phyloP scores from a whole-genome alignment of 2,113 vertebrate genomes.

The Varanus salvator region DNA sequence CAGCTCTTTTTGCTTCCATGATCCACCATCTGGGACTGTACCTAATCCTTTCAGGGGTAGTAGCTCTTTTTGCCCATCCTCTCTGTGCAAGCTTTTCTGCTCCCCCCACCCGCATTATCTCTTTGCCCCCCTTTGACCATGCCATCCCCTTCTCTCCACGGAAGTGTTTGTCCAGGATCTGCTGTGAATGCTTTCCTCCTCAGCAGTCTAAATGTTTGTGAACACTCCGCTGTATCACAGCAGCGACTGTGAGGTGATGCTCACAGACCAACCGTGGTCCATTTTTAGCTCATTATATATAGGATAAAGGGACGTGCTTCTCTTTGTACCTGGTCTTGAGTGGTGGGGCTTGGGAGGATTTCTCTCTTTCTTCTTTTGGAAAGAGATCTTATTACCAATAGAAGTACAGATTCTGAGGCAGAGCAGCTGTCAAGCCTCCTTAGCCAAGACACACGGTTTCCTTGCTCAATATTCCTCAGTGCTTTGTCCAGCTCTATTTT shows the following conservation, averaged over 20 bases:
- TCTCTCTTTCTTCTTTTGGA: not conserved
- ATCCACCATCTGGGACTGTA: too few relatives aligned
- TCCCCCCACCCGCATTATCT: too few relatives aligned
- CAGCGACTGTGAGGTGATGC: not conserved
- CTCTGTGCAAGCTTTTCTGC: not conserved
- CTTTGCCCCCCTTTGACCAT: too few relatives aligned
- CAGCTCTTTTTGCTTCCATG: not conserved
- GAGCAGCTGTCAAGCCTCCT: slow-evolving; percentile 22
- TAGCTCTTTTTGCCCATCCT: not conserved
- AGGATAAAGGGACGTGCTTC: not conserved
- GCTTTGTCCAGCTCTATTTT: not conserved
- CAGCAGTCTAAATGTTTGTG: slow-evolving; percentile 10
- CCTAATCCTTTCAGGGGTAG: not conserved
- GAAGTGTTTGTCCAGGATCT: not conserved
- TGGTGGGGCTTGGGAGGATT: not conserved
- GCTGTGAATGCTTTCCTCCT: not conserved
- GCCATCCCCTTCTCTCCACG: not conserved
- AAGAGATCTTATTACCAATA: slow-evolving; percentile 9
- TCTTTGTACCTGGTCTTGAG: not conserved
- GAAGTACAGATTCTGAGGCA: not conserved
- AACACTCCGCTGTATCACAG: not conserved
- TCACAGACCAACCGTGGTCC: not conserved
- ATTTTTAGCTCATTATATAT: not conserved
- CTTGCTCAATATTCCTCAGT: slow-evolving; percentile 11
- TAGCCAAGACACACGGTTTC: not conserved